A percentile compares a stretch with the other conserved stretches of the same genome.
Evolutionary conservation across 2,797 vertebrate genomes (phyloP).

Genomic region (Etheostoma nigrum): DNA sequence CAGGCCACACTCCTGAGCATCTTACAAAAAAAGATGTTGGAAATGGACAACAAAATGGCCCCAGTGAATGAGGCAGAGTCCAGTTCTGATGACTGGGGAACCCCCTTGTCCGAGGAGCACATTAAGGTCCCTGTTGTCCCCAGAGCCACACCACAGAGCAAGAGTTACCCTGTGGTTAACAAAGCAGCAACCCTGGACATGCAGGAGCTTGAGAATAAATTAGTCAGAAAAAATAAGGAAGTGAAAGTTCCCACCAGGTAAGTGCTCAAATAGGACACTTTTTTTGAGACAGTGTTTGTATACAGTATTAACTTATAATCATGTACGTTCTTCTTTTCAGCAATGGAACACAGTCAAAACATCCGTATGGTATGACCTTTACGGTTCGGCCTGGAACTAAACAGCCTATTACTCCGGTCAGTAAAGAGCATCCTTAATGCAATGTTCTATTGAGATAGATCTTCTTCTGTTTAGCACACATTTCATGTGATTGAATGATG

Average conservation of each 20-base stretch:
- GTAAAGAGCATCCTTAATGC: slow-evolving; percentile 61
- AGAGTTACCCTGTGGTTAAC: slow-evolving; percentile 31
- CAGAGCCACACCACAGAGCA: slow-evolving; percentile 45
- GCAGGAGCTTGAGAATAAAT: slow-evolving; percentile 77
- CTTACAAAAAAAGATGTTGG: slow-evolving; percentile 87
- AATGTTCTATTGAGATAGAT: background rate
- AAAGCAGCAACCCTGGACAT: slow-evolving; percentile 74
- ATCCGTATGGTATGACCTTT: slow-evolving; percentile 83
- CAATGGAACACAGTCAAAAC: slow-evolving; percentile 73
- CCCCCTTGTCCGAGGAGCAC: slow-evolving; percentile 72
- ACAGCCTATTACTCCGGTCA: slow-evolving; percentile 82
- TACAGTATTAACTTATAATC: slow-evolving; percentile 7
- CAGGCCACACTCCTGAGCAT: slow-evolving; percentile 86
- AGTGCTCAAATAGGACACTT: slow-evolving; percentile 14
- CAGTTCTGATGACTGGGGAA: slow-evolving; percentile 81
- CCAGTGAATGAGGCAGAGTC: slow-evolving; percentile 63
- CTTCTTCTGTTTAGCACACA: slow-evolving; percentile 3
- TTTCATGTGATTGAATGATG: slow-evolving; percentile 10
- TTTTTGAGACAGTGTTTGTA: slow-evolving; percentile 1
- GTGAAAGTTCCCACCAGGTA: slow-evolving; percentile 74
- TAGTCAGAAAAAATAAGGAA: slow-evolving; percentile 68
- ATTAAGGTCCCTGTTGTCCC: slow-evolving; percentile 45
- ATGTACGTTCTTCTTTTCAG: slow-evolving; percentile 64
- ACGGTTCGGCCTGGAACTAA: slow-evolving; percentile 84
- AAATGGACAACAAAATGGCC: slow-evolving; percentile 84